phyloP scores from a whole-genome alignment of 2,113 vertebrate genomes.

The Tragelaphus strepsiceros region DNA sequence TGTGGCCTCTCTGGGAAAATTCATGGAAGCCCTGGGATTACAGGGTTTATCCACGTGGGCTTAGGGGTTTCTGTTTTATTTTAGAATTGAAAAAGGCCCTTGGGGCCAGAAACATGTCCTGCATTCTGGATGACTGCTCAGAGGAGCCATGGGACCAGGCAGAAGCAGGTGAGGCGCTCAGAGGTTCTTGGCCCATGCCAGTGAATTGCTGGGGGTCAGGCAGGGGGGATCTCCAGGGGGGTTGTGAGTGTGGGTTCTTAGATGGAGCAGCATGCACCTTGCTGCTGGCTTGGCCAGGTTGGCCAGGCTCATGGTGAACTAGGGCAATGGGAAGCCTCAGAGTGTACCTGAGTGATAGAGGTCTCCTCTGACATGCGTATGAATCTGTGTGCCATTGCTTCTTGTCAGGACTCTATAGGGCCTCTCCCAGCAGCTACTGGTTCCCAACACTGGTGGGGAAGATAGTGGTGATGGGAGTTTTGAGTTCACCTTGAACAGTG shows the following conservation, averaged over 20 bases:
- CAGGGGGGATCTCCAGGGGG: no score
- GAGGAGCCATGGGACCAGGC: background rate
- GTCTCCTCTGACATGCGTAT: background rate
- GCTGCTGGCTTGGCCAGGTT: background rate
- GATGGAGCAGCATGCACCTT: background rate
- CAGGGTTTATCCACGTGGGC: background rate
- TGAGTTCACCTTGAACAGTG: no score
- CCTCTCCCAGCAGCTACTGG: background rate
- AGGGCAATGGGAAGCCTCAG: background rate
- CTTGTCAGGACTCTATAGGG: background rate
- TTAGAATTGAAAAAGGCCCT: constrained; percentile 45
- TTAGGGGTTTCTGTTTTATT: background rate
- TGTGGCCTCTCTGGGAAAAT: background rate
- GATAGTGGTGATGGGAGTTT: background rate
- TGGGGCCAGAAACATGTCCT: background rate
- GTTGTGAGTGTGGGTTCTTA: background rate
- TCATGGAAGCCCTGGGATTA: background rate
- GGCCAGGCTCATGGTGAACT: background rate
- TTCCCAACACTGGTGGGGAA: background rate
- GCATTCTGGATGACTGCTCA: background rate
- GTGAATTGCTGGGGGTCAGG: background rate
- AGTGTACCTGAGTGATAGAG: background rate
- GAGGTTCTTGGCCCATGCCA: no score
- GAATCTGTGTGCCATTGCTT: background rate
- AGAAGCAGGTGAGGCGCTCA: constrained; percentile 6